Conservation (phyloP, 2,797 vertebrate genomes). For the Chaetodon trifasciatus region DNA sequence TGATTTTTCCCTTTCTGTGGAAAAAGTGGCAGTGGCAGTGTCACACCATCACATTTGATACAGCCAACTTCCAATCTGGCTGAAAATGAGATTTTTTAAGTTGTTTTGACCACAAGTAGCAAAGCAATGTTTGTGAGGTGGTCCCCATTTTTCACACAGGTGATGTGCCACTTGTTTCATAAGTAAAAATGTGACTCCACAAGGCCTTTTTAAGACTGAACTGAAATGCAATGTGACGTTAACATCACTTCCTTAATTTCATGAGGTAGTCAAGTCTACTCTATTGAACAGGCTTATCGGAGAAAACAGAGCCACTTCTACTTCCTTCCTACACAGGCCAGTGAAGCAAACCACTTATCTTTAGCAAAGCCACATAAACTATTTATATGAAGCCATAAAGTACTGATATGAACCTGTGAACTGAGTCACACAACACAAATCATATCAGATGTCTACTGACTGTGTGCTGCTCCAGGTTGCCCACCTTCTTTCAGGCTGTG, state of each 20-base stretch:
- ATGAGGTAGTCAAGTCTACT: background rate
- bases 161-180: background rate
- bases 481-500: conserved; percentile 89
- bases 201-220: background rate
- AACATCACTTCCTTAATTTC: conserved; percentile 18
- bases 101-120: background rate
- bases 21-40: background rate
- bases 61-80: background rate
- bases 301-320: conserved; percentile 1
- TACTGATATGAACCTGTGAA: conserved; percentile 27
- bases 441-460: conserved; percentile 40
- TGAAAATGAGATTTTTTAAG: background rate
- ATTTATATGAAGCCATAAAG: conserved; percentile 49
- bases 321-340: conserved; percentile 14
- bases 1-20: conserved; percentile 10
- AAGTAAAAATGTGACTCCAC: background rate
- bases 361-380: conserved; percentile 32
- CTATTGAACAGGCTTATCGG: conserved; percentile 19
- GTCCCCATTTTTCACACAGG: background rate
- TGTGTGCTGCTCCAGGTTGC: conserved; percentile 47
- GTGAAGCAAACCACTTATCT: conserved; percentile 25
- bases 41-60: background rate
- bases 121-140: background rate
- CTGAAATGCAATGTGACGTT: background rate
- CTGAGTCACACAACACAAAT: conserved; percentile 46